Conservation (phyloP, 2,797 vertebrate genomes). For the Serranus cabrilla region DNA sequence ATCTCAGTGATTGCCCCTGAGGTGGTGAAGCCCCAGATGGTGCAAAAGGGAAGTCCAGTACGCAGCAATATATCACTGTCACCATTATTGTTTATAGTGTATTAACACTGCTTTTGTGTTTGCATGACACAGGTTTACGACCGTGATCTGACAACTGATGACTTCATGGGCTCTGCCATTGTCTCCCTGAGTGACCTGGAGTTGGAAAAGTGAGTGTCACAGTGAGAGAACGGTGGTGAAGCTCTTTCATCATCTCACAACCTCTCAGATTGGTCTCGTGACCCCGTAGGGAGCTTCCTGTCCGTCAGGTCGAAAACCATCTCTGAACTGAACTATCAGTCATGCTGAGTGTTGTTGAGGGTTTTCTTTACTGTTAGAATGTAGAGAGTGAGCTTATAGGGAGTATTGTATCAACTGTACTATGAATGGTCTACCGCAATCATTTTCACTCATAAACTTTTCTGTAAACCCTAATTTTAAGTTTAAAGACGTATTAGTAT, state of each 20-base stretch:
- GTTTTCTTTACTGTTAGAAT: not conserved
- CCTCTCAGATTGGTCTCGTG: too few relatives aligned
- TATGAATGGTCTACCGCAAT: not conserved
- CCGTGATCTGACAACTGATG: conserved; percentile 94
- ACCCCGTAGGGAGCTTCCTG: not conserved
- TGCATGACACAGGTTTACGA: conserved; percentile 90
- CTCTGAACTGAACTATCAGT: not conserved
- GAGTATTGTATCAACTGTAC: not conserved
- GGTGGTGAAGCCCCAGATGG: not conserved
- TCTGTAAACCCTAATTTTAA: not conserved
- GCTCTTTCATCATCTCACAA: too few relatives aligned
- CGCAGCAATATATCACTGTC: not conserved
- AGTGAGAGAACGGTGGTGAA: not conserved
- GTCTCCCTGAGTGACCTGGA: conserved; percentile 89
- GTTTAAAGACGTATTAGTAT: not conserved
- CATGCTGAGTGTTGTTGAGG: not conserved
- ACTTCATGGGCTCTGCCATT: conserved; percentile 95
- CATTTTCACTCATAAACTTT: not conserved
- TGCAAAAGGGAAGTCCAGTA: not conserved
- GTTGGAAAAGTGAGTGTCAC: conserved; percentile 88
- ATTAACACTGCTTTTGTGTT: not conserved
- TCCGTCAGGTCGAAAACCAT: not conserved
- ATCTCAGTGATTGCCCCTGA: not conserved
- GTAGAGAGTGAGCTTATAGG: not conserved
- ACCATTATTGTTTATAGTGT: not conserved